Conservation (phyloP, 2,888 invertebrate genomes). For the Lithophane ornitopus region DNA sequence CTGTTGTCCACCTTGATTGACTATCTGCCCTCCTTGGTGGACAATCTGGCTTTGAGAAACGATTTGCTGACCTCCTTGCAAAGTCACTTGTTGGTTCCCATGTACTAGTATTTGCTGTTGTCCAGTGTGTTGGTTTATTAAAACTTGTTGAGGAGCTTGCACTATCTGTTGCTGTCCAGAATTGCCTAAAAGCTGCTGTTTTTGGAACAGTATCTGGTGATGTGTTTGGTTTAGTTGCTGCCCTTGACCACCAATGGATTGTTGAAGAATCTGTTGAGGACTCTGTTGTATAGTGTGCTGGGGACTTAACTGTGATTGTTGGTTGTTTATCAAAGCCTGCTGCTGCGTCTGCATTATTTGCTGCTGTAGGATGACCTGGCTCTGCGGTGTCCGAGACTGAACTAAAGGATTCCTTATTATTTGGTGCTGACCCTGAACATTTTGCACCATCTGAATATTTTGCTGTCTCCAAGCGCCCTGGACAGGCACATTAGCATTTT, state of each 20-base stretch:
- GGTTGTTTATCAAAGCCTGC: conserved; percentile 86
- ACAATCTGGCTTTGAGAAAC: conserved; percentile 88
- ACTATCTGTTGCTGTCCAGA: conserved; percentile 89
- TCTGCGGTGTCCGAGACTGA: conserved; percentile 87
- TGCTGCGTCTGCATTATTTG: conserved; percentile 91
- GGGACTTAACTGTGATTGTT: conserved; percentile 88
- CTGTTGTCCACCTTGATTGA: conserved; percentile 86
- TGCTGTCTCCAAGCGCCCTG: conserved; percentile 88
- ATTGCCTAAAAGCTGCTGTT: conserved; percentile 91
- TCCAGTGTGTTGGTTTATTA: conserved; percentile 87
- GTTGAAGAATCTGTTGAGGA: conserved; percentile 91
- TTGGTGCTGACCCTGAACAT: conserved; percentile 89
- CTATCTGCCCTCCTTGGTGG: conserved; percentile 87
- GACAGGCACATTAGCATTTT: conserved; percentile 80
- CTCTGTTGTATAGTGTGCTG: conserved; percentile 89
- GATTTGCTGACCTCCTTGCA: conserved; percentile 87
- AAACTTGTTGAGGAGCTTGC: conserved; percentile 89
- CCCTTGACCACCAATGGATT: conserved; percentile 89
- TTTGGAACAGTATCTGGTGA: conserved; percentile 88
- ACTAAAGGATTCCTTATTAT: conserved; percentile 87
- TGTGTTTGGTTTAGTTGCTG: conserved; percentile 88
- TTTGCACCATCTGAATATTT: conserved; percentile 89
- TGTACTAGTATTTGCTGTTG: conserved; percentile 89
- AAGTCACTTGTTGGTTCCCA: conserved; percentile 87
- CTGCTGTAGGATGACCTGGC: conserved; percentile 90